Conservation (phyloP, 1,140 invertebrate genomes). For the Heliconius hewitsoni region DNA sequence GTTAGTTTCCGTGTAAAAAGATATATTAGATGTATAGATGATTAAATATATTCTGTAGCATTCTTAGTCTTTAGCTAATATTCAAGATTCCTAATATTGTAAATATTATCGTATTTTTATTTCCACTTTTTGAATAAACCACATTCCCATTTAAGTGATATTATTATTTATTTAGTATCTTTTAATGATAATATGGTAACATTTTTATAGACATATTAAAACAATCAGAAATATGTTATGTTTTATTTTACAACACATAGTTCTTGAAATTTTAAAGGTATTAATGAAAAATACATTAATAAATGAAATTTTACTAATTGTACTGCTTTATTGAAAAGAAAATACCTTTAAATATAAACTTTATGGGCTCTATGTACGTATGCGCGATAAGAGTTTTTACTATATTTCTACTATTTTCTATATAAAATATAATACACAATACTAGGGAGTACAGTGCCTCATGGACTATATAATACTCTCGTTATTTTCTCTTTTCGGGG, state of each 20-base stretch:
- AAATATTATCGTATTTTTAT: neutral
- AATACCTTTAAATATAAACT: too few species aligned
- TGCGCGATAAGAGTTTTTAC: too few species aligned
- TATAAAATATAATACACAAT: too few species aligned
- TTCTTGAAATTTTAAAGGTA: too few species aligned
- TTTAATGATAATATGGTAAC: conserved; percentile 20
- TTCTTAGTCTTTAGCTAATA: neutral
- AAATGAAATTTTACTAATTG: too few species aligned
- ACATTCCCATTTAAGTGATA: conserved; percentile 17
- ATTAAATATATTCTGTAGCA: neutral
- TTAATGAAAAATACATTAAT: too few species aligned
- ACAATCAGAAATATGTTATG: conserved; percentile 10
- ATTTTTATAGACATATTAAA: conserved; percentile 22
- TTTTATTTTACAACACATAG: neutral
- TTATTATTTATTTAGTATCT: conserved; percentile 27
- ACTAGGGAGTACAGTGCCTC: too few species aligned
- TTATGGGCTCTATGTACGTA: too few species aligned
- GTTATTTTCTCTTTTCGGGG: too few species aligned
- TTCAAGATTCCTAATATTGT: conserved; percentile 7
- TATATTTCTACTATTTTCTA: too few species aligned
- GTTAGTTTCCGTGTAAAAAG: neutral
- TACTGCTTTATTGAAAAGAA: too few species aligned
- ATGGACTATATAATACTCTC: too few species aligned
- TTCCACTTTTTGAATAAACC: neutral
- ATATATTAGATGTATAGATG: neutral